phyloP scores from a whole-genome alignment of 2,888 invertebrate species.

The Trilocha varians region DNA sequence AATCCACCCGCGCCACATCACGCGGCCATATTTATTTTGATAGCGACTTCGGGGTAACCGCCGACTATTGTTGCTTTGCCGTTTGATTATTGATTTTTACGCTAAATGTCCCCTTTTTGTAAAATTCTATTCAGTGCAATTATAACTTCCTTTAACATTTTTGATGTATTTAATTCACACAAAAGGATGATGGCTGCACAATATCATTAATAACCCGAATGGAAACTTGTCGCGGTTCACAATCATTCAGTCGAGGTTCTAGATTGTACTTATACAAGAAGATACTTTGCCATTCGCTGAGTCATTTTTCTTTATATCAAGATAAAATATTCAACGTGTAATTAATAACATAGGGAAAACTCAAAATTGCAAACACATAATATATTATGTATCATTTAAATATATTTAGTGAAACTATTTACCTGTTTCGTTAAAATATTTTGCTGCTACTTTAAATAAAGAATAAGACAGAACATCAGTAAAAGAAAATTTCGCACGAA shows the following conservation, averaged over 20 bases:
- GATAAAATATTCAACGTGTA: no score
- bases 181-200: constrained; percentile 47
- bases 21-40: constrained; percentile 62
- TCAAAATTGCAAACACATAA: no score
- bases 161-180: constrained; percentile 50
- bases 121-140: constrained; percentile 59
- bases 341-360: no score
- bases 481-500: constrained; percentile 28
- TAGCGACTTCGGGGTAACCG: constrained; percentile 63
- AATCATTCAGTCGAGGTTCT: constrained; percentile 15
- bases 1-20: constrained; percentile 64
- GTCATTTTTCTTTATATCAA: constrained; percentile 20
- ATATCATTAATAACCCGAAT: constrained; percentile 67
- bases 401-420: constrained; percentile 1
- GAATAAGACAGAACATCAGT: background rate
- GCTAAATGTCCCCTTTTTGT: constrained; percentile 64
- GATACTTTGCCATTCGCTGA: constrained; percentile 17
- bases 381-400: no score
- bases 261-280: constrained; percentile 7
- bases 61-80: constrained; percentile 51
- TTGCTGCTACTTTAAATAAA: background rate
- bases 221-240: constrained; percentile 16
- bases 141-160: constrained; percentile 58
- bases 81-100: constrained; percentile 72
- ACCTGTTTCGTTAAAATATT: background rate